Base-by-base conservation (phyloP, 92 coral and sea anemone species). In the Zoanthus sansibaricus region DNA sequence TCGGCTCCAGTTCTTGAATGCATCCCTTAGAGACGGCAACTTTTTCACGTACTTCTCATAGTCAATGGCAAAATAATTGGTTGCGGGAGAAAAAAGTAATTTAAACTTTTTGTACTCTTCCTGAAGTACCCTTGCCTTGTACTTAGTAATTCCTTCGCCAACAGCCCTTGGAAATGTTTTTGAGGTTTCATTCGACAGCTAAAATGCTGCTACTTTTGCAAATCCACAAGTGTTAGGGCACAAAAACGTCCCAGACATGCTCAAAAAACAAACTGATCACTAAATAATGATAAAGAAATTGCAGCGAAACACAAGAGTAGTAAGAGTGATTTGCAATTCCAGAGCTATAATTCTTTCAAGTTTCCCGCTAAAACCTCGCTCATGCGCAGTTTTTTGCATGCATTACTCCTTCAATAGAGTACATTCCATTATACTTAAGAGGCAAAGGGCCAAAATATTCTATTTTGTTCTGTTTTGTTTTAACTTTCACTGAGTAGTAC, bases 81-180 rank as follows among this genome's bases (percentile, higher is more conserved):
- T 59, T 45, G 84, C 90, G 54, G 55, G 87, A 30, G 54, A 42
- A 76, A 87, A 90, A 42, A 15, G 9, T 9, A 67, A 64, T 48
- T 44, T 74, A 44, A 48, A 83, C 31, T 64, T 82, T 75, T 59
- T 66, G 86, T 59, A 91, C 55, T 80, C 78, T 72, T 91, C 93
- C 69, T 62, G 69, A 62, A 62, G 69, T 16, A 62, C 69, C 69
- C 69, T 62, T 62, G 69, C 20, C 16, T 62, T 62, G 69, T 16
- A 62, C 69, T 62, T 62, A 16, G 69, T 17, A 16, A 2, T 62
- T 62, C 69, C 69, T 62, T 62, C 69, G 8, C 69, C 69, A 5
- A 62, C 69, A 62, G 69, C 69, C 69, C 69, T 62, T 62, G 69
- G 69, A 62, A 62, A 8, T 14, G 21, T 16, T 62, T 62, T 62